Evolutionary conservation across 2,888 invertebrate genomes (phyloP).

Genomic region (Orchesella flavescens): DNA sequence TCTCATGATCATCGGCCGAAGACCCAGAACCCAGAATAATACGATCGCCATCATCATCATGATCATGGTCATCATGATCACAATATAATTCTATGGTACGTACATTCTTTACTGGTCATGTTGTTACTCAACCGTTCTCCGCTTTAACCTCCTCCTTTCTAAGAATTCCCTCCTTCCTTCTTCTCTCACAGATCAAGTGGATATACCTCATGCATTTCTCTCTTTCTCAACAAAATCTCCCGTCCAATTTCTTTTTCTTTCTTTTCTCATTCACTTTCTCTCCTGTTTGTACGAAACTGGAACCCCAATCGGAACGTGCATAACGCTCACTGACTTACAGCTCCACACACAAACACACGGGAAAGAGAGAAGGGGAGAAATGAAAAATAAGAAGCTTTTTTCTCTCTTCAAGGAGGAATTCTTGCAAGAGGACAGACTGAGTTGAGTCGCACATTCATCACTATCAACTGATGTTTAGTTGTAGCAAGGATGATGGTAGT

Average conservation of each 20-base stretch:
- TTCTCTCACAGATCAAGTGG: constrained; percentile 47
- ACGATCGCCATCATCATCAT: constrained; percentile 35
- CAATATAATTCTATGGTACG: constrained; percentile 19
- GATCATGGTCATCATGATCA: constrained; percentile 29
- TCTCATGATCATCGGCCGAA: constrained; percentile 29
- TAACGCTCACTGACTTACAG: no score
- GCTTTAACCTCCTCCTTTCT: constrained; percentile 25
- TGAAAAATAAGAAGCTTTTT: constrained; percentile 35
- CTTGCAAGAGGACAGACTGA: constrained; percentile 41
- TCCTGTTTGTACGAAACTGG: no score
- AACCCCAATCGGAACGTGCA: no score
- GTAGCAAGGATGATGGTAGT: constrained; percentile 38
- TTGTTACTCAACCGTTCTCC: not conserved
- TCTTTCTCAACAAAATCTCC: constrained; percentile 1
- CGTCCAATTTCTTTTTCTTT: not conserved
- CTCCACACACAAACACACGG: not conserved
- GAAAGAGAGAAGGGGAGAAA: constrained; percentile 15
- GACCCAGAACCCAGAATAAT: not conserved
- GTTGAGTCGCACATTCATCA: constrained; percentile 59
- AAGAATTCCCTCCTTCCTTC: constrained; percentile 35
- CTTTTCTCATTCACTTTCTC: not conserved
- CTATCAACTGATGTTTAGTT: constrained; percentile 60
- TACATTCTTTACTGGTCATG: constrained; percentile 1
- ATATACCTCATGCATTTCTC: constrained; percentile 12
- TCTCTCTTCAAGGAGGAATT: constrained; percentile 7